Base-by-base conservation (phyloP, 2,113 vertebrate species). In the Leptocoma aspasia region DNA sequence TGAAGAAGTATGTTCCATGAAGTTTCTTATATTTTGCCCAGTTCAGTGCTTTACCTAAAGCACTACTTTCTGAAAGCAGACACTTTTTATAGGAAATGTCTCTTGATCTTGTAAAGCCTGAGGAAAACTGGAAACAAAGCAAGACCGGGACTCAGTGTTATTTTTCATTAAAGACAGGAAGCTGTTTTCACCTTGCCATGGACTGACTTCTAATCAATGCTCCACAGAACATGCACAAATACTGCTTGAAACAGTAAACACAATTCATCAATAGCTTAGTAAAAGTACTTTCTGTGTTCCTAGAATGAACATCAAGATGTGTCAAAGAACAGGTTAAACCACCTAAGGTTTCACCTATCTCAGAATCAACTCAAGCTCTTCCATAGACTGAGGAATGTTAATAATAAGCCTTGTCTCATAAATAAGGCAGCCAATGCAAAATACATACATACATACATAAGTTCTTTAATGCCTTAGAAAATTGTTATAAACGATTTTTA, bases 101-200 rank as follows among this genome's bases (percentile, higher is more conserved):
- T 89, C 54, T 66, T 44, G 15, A 61, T 56, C 45, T 45, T 56
- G n/a, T 69, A 57, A 69, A 73, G 24, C 1, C 2, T 15, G 28
- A 89, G 20, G 11, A 69, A 89, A 89, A 87, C 15, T 20, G 45
- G 70, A 91, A 92, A 68, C 10, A 60, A 94, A 92, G 42, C 41
- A 72, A 52, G 68, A 56, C 5, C 11, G 49, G 39, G 41, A 73
- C 24, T n/a, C 31, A 45, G 12, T 19, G 12, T 16, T 78, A 30
- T 41, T 87, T 94, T 73, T 70, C 50, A 79, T 84, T 78, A 65
- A 73, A 84, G 35, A 26, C 42, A 84, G 39, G 60, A 86, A 70
- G 28, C 14, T 94, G 13, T 57, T 89, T 76, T 56, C 50, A 76
- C 49, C 31, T 37, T 83, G 71, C 49, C 37, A 47, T 15, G 21